These are phyloP conservation scores for Sus scrofa DNA, from an alignment of 2,113 vertebrate species.

Conservation along the genomic window T2T-Sscrofa CM000823.6:10194001-10194500, in stretches of 20 bases:
- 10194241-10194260: background rate
- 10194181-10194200: conserved; percentile 16
- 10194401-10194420: background rate
- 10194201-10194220: background rate
- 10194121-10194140: conserved; percentile 4
- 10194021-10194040: conserved; percentile 12
- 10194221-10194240: conserved; percentile 45
- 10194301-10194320: conserved; percentile 30
- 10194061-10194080: conserved; percentile 35
- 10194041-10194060: conserved; percentile 30
- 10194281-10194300: conserved; percentile 40
- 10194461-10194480: background rate
- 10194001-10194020: background rate
- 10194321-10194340: background rate
- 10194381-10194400: conserved; percentile 2
- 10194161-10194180: conserved; percentile 61
- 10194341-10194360: conserved; percentile 53
- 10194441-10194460: background rate
- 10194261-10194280: conserved; percentile 53
- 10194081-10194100: conserved; percentile 22
- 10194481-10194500: background rate
- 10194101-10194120: conserved; percentile 42
- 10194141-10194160: conserved; percentile 42
- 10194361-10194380: background rate
- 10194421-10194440: background rate